phyloP scores from a whole-genome alignment of 2,888 invertebrate species.

The Cheilosia grossa region DNA sequence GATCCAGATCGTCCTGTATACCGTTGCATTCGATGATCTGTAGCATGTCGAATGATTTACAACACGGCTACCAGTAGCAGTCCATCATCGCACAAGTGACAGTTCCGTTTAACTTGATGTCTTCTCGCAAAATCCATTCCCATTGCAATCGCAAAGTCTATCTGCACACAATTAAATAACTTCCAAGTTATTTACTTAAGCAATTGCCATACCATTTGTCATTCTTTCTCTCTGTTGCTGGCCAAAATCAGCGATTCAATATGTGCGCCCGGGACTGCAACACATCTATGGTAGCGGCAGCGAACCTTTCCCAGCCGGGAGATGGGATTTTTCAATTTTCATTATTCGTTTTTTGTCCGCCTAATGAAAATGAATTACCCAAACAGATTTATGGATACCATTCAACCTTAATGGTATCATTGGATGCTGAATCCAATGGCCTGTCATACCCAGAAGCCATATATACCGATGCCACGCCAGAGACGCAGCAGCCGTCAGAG shows the following conservation, averaged over 20 bases:
- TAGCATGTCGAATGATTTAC: slow-evolving; percentile 44
- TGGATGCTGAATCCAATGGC: slow-evolving; percentile 62
- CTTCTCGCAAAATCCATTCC: slow-evolving; percentile 25
- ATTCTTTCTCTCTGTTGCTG: slow-evolving; percentile 27
- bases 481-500: slow-evolving; percentile 8
- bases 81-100: slow-evolving; percentile 66
- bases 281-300: slow-evolving; percentile 12
- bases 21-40: background rate
- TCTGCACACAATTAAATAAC: slow-evolving; percentile 56
- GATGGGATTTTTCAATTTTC: slow-evolving; percentile 50
- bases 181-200: slow-evolving; percentile 59
- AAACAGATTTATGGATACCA: slow-evolving; percentile 71
- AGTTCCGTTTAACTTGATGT: slow-evolving; percentile 63
- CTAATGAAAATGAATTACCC: slow-evolving; percentile 74
- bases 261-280: background rate
- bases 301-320: slow-evolving; percentile 39
- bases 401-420: slow-evolving; percentile 73
- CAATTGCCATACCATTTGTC: slow-evolving; percentile 49
- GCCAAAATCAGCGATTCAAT: slow-evolving; percentile 1
- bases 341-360: slow-evolving; percentile 44
- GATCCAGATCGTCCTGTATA: background rate
- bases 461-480: background rate
- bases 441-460: slow-evolving; percentile 58
- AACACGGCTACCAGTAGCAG: slow-evolving; percentile 27
- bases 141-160: slow-evolving; percentile 41